These are phyloP conservation scores for Plumapathes pennacea DNA, from an alignment of 92 coral and sea anemone species.

Conservation along the genomic window DNA sequence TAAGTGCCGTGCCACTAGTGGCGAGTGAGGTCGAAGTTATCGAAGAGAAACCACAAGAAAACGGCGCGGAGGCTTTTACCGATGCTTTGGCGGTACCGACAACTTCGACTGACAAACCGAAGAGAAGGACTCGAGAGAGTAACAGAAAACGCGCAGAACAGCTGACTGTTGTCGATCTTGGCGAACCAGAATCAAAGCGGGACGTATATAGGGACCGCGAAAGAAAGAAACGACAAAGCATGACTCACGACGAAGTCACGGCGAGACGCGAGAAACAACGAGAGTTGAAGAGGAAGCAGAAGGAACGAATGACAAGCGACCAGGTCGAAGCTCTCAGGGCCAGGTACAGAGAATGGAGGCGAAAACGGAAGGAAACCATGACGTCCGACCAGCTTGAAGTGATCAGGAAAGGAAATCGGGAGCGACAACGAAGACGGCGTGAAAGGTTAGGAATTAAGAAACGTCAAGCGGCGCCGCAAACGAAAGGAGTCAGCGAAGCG, in stretches of 20 bases:
- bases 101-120: constrained; percentile 46
- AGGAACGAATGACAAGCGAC: constrained; percentile 87
- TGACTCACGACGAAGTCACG: constrained; percentile 71
- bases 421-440: constrained; percentile 90
- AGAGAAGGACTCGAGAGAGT: constrained; percentile 38
- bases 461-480: constrained; percentile 68
- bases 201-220: constrained; percentile 55
- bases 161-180: constrained; percentile 46
- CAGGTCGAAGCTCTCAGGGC: constrained; percentile 88
- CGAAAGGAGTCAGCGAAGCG: constrained; percentile 75
- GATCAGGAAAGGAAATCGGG: constrained; percentile 87
- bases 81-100: constrained; percentile 29
- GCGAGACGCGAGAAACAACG: constrained; percentile 90
- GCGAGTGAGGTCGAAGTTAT: constrained; percentile 91
- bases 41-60: constrained; percentile 78
- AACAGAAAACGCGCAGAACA: constrained; percentile 41
- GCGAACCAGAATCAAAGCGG: constrained; percentile 56
- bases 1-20: constrained; percentile 72
- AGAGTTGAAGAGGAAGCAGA: constrained; percentile 82
- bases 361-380: constrained; percentile 89
- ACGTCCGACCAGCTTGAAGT: constrained; percentile 89
- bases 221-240: constrained; percentile 57
- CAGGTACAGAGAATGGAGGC: constrained; percentile 90
- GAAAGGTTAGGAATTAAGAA: constrained; percentile 89
- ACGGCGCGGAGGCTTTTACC: constrained; percentile 56